Conservation (phyloP, 2,797 vertebrate species). For the Numenius phaeopus region DNA sequence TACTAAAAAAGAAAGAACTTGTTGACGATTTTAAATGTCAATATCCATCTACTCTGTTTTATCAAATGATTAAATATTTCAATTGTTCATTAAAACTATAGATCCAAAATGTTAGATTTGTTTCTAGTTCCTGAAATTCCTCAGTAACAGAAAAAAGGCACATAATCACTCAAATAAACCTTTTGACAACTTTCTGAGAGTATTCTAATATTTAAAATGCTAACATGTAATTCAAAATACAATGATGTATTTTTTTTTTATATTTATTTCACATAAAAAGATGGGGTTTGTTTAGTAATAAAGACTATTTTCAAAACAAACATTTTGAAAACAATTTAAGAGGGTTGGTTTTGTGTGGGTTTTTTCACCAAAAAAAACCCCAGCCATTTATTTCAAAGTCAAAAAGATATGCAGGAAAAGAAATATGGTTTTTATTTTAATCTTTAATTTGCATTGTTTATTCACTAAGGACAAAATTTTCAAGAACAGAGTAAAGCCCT, state of each 20-base stretch:
- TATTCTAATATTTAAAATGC: not conserved
- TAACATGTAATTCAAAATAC: not conserved
- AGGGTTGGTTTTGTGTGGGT: not conserved
- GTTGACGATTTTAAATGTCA: accelerated
- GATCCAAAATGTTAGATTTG: not conserved
- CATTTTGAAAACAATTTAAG: not conserved
- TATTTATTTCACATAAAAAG: not conserved
- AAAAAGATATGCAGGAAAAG: not conserved
- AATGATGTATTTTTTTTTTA: accelerated
- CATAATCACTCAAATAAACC: not conserved
- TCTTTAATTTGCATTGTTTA: not conserved
- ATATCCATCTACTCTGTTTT: not conserved
- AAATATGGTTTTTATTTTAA: not conserved
- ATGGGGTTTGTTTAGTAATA: not conserved
- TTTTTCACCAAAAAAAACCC: not conserved
- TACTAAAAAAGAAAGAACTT: not conserved
- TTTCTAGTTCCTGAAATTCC: not conserved
- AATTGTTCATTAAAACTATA: not conserved
- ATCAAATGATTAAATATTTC: not conserved
- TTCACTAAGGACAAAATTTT: not conserved
- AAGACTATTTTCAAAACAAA: not conserved
- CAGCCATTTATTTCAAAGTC: not conserved
- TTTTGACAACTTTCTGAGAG: not conserved
- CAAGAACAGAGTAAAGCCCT: not conserved
- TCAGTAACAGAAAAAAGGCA: not conserved